Percentiles rank a stretch among this genome's conserved stretches.
Conservation (phyloP, 2,888 invertebrate genomes). For the Tiphia femorata region DNA sequence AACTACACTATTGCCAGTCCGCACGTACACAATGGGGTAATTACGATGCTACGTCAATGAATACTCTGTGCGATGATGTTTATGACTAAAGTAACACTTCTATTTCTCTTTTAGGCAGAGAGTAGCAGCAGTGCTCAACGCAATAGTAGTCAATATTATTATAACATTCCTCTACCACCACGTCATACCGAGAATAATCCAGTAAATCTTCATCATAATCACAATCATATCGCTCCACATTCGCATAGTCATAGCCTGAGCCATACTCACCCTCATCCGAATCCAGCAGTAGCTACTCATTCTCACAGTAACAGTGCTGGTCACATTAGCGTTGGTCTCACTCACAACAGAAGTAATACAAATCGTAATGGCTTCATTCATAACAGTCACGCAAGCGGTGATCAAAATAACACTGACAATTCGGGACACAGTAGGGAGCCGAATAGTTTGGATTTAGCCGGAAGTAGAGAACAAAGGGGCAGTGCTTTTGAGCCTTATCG, state of each 20-base stretch:
- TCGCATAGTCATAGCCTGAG: conserved; percentile 63
- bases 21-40: conserved; percentile 71
- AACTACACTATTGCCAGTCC: conserved; percentile 69
- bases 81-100: neutral
- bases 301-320: conserved; percentile 66
- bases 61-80: neutral
- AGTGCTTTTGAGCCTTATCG: conserved; percentile 96
- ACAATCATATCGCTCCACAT: conserved; percentile 52
- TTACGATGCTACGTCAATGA: neutral
- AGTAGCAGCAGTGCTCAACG: conserved; percentile 71
- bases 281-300: conserved; percentile 61
- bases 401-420: conserved; percentile 50
- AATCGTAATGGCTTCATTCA: conserved; percentile 61
- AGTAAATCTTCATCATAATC: conserved; percentile 59
- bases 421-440: conserved; percentile 67
- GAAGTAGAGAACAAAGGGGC: conserved; percentile 89
- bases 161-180: conserved; percentile 68
- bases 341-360: conserved; percentile 57
- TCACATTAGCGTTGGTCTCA: conserved; percentile 59
- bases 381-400: conserved; percentile 43
- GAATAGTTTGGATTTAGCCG: conserved; percentile 78
- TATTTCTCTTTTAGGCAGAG: conserved; percentile 57
- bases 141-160: conserved; percentile 71
- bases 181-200: conserved; percentile 55
- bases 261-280: conserved; percentile 62